phyloP scores from a whole-genome alignment of 92 coral and sea anemone species.

The Umimayanthus kanabou region DNA sequence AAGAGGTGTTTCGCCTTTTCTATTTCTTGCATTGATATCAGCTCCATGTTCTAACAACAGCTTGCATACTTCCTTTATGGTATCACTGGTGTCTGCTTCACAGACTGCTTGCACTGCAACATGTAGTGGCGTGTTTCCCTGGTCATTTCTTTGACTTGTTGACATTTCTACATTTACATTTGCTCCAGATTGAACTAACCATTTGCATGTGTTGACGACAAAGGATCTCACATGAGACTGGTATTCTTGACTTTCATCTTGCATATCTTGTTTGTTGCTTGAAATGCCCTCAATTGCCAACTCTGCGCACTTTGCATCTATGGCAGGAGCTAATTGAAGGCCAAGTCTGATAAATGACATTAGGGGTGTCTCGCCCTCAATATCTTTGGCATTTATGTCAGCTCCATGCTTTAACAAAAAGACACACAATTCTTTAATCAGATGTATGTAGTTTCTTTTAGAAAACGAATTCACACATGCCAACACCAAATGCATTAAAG shows the following conservation, averaged over 20 bases:
- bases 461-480: neutral
- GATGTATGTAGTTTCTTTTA: neutral
- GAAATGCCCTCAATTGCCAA: neutral
- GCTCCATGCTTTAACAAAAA: constrained; percentile 13
- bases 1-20: constrained; percentile 16
- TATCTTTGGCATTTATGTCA: constrained; percentile 2
- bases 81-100: neutral
- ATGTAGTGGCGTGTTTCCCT: constrained; percentile 16
- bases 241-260: neutral
- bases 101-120: neutral
- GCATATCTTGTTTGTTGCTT: neutral
- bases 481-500: neutral
- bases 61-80: constrained; percentile 7
- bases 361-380: neutral
- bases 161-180: constrained; percentile 9
- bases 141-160: neutral
- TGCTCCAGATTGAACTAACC: constrained; percentile 17
- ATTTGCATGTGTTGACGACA: constrained; percentile 1
- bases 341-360: neutral
- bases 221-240: neutral
- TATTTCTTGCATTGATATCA: constrained; percentile 15
- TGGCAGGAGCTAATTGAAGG: neutral
- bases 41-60: constrained; percentile 21
- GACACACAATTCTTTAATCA: neutral
- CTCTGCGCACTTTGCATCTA: neutral